Base-by-base conservation (phyloP, 2,797 vertebrate genomes). In the Psittacula derbiana region DNA sequence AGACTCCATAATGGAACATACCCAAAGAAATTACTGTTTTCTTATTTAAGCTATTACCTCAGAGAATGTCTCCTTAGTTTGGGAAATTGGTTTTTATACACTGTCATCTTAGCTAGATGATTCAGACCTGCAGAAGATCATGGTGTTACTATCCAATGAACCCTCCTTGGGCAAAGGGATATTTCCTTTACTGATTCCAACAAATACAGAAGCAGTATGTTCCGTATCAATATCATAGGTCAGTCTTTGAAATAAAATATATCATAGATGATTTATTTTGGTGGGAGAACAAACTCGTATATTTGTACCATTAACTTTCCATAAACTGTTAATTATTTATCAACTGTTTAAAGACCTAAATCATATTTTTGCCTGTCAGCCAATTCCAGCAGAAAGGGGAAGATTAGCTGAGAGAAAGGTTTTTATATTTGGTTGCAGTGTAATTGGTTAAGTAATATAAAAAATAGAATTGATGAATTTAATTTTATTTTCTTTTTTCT, bases 401-500 rank as follows among this genome's bases (percentile, higher is more conserved):
- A 87, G n/a, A 33, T 44, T 49, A 87, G 17, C 18, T 81, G 43
- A 94, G 38, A 53, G 23, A 86, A 60, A 88, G 5, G 6, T 57
- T 84, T 83, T 92, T 49, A 52, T 75, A 19, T 88, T 92, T 96
- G 4, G 8, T 36, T 84, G 21, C 4, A 10, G 8, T 43, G 9
- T 52, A 86, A 93, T 72, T 55, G 17, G 44, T 85, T 90, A 79
- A 41, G 9, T 50, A n/a, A 17, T 46, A 72, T 58, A 33, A 84
- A 96, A 97, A 97, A 95, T 25, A 55, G 92, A 87, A 95, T 82
- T 65, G 65, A 46, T 55, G 38, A 82, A 93, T 93, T 95, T 90
- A 91, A 88, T 97, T 93, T 95, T 73, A 93, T 80, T 86, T 93
- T 90, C 1, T 44, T 90, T 62, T 88, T 55, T 11, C 23, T 46